Evolutionary conservation across 2,797 vertebrate genomes (phyloP).

Genomic region (Muscicapa striata): DNA sequence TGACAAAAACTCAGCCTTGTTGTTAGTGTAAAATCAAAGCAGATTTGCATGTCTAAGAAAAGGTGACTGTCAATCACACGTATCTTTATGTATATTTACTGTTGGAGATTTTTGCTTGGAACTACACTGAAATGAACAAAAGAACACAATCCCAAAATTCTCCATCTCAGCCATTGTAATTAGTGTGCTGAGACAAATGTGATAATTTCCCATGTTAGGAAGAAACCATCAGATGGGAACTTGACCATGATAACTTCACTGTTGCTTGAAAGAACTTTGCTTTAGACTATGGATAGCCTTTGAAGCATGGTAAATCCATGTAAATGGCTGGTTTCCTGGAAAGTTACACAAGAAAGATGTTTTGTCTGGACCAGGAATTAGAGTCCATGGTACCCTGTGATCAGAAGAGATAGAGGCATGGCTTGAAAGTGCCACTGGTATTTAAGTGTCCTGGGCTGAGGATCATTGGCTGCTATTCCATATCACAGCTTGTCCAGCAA

Average conservation of each 20-base stretch:
- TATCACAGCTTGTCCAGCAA: neutral
- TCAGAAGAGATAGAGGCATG: neutral
- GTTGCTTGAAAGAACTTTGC: neutral
- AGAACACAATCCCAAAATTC: neutral
- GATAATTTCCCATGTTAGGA: neutral
- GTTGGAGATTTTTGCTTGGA: neutral
- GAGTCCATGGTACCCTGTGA: neutral
- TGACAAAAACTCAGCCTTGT: neutral
- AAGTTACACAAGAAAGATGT: neutral
- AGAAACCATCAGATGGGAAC: neutral
- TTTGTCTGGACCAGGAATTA: neutral
- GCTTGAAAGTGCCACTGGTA: neutral
- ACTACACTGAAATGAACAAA: neutral
- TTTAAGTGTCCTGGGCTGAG: neutral
- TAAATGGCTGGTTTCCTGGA: neutral
- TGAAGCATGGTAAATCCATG: neutral
- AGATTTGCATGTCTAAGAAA: neutral
- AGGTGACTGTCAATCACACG: neutral
- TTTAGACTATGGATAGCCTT: neutral
- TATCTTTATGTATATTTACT: neutral
- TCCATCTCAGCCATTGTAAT: neutral
- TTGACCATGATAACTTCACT: neutral
- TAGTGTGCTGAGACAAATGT: neutral
- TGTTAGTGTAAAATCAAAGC: neutral
- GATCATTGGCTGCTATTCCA: neutral